A percentile compares a stretch with the other conserved stretches of the same genome.
Evolutionary conservation across 2,888 invertebrate genomes (phyloP).

Genomic region (Phorcus lineatus): DNA sequence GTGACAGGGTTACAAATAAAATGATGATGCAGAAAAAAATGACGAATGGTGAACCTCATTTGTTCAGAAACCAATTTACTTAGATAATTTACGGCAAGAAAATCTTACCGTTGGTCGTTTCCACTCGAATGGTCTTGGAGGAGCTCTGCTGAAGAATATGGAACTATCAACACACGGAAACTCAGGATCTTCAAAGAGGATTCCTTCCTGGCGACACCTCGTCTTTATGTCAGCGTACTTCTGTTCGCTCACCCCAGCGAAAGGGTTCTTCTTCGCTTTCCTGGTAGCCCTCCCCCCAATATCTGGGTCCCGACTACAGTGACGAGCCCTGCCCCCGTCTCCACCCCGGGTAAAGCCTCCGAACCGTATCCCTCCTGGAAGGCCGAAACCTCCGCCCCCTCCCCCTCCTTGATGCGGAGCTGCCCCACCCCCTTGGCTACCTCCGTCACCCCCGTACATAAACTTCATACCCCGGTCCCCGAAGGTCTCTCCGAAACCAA

Average conservation of each 20-base stretch:
- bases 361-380: background rate
- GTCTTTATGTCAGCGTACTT: constrained; percentile 94
- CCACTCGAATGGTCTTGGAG: constrained; percentile 94
- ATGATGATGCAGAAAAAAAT: too few species aligned
- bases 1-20: too few species aligned
- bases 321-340: background rate
- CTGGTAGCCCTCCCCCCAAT: constrained; percentile 44
- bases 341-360: constrained; percentile 18
- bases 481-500: constrained; percentile 51
- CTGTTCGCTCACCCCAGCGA: constrained; percentile 76
- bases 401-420: background rate
- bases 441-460: constrained; percentile 47
- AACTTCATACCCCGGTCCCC: constrained; percentile 48
- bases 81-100: background rate
- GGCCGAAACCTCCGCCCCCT: background rate
- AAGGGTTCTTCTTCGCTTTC: constrained; percentile 54
- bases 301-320: constrained; percentile 23
- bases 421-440: constrained; percentile 32
- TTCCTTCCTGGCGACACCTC: constrained; percentile 83
- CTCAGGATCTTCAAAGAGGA: constrained; percentile 92
- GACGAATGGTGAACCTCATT: too few species aligned
- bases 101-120: constrained; percentile 83
- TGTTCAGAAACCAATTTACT: too few species aligned
- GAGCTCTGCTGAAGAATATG: constrained; percentile 88
- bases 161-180: constrained; percentile 89